Evolutionary conservation across 2,888 invertebrate species (phyloP).

Genomic region (Cerceris ruficornis): DNA sequence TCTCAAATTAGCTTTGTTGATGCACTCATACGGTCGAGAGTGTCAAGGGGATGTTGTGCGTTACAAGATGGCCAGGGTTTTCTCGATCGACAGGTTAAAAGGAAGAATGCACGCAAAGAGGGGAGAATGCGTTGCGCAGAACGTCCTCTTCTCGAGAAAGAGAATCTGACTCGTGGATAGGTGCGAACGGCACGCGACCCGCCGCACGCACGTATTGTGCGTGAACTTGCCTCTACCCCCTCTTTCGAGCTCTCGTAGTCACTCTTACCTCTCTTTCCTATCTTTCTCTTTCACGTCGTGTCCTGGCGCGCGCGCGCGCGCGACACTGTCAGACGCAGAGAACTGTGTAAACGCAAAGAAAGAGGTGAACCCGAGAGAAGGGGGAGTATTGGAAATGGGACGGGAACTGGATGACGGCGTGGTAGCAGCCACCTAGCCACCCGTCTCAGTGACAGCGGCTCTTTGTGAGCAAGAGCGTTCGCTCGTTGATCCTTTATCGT

Average conservation of each 20-base stretch:
- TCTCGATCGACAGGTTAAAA: slow-evolving; percentile 63
- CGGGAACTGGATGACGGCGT: slow-evolving; percentile 75
- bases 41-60: slow-evolving; percentile 45
- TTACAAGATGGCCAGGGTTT: slow-evolving; percentile 61
- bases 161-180: slow-evolving; percentile 62
- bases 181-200: slow-evolving; percentile 74
- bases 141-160: slow-evolving; percentile 46
- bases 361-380: slow-evolving; percentile 55
- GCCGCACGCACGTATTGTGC: slow-evolving; percentile 69
- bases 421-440: slow-evolving; percentile 75
- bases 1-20: not conserved
- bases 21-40: slow-evolving; percentile 21
- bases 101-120: slow-evolving; percentile 39
- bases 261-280: slow-evolving; percentile 1
- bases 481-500: slow-evolving; percentile 26
- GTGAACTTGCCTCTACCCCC: slow-evolving; percentile 57
- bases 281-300: slow-evolving; percentile 22
- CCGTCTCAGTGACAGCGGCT: slow-evolving; percentile 75
- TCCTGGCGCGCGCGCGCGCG: slow-evolving; percentile 6
- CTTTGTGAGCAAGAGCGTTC: slow-evolving; percentile 69
- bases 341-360: slow-evolving; percentile 54
- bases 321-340: slow-evolving; percentile 45
- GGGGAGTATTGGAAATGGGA: slow-evolving; percentile 63
- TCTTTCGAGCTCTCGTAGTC: slow-evolving; percentile 32
- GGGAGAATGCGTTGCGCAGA: slow-evolving; percentile 59